phyloP scores from a whole-genome alignment of 1,140 invertebrate species.

The Saccostrea cuccullata region DNA sequence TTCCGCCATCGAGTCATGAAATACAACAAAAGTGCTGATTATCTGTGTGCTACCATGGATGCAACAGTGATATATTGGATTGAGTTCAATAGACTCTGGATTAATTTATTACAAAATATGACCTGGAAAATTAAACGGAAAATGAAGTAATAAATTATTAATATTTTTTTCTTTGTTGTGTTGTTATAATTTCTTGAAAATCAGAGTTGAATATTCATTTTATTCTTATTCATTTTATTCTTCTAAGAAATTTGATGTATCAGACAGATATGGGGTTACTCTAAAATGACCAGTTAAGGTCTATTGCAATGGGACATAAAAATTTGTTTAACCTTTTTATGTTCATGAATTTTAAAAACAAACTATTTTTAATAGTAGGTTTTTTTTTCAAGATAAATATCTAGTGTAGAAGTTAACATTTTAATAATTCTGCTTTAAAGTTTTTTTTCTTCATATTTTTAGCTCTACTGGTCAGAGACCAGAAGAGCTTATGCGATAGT shows the following conservation, averaged over 20 bases:
- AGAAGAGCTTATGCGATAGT: too few species aligned
- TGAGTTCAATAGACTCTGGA: background rate
- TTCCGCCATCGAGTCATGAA: slow-evolving; percentile 11
- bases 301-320: too few species aligned
- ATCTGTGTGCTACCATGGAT: background rate
- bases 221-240: too few species aligned
- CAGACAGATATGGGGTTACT: too few species aligned
- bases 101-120: slow-evolving; percentile 27
- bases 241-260: too few species aligned
- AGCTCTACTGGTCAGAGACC: too few species aligned
- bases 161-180: background rate
- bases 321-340: too few species aligned
- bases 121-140: slow-evolving; percentile 27
- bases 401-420: too few species aligned
- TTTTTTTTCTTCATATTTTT: too few species aligned
- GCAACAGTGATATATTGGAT: background rate
- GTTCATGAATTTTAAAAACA: background rate
- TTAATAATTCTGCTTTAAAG: too few species aligned
- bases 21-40: background rate
- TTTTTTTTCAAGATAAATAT: background rate
- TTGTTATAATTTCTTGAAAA: background rate
- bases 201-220: background rate
- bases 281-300: too few species aligned
- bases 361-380: background rate
- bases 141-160: background rate